A percentile compares a stretch with the other conserved stretches of the same genome.
Conservation (phyloP, 2,797 vertebrate genomes). For the Tokudaia muenninki region DNA sequence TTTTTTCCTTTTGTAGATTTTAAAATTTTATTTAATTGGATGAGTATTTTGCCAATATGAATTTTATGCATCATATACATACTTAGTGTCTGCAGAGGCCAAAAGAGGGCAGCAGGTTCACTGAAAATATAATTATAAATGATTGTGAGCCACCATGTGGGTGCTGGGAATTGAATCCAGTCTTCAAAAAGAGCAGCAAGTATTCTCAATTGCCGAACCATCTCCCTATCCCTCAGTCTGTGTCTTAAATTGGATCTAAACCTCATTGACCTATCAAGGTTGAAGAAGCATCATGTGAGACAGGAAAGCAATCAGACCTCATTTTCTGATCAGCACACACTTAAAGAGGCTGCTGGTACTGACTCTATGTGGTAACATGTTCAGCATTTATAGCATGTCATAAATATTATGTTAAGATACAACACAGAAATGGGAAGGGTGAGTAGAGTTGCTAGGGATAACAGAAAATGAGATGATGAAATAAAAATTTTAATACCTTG, state of each 20-base stretch:
- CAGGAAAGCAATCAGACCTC: background rate
- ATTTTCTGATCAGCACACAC: background rate
- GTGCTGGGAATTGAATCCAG: background rate
- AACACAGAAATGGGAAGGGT: background rate
- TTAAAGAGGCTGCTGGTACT: background rate
- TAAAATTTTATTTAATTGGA: background rate
- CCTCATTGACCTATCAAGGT: background rate
- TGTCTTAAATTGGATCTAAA: conserved; percentile 23
- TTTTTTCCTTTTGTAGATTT: background rate
- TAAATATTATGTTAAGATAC: conserved; percentile 18
- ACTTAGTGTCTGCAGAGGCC: background rate
- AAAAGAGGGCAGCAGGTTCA: background rate
- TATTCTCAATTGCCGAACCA: background rate
- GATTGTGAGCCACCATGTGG: background rate
- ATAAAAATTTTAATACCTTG: conserved; percentile 44
- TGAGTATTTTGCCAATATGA: background rate
- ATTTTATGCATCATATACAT: too few relatives aligned
- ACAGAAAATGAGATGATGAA: conserved; percentile 10
- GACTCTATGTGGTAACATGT: background rate
- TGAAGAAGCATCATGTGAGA: background rate
- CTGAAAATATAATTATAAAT: background rate
- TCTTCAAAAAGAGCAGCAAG: background rate
- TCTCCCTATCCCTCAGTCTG: too few relatives aligned
- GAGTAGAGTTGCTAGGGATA: background rate
- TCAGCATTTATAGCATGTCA: background rate